Evolutionary conservation across 2,113 vertebrate species (phyloP).

Genomic region (Sterrhoptilus dennistouni): DNA sequence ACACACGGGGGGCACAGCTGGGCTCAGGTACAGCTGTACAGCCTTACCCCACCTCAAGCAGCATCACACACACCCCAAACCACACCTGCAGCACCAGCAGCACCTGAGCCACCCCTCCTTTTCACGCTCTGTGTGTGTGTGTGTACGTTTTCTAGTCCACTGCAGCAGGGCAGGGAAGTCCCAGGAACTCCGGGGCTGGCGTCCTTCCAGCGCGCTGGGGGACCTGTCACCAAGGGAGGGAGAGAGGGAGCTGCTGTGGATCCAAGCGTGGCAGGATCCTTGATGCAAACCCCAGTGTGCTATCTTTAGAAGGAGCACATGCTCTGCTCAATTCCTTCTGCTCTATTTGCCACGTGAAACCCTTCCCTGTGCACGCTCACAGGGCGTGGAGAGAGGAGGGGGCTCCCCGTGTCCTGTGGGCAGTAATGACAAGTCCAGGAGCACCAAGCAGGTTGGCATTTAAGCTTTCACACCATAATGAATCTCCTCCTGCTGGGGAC

Average conservation of each 20-base stretch:
- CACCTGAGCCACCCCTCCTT: neutral
- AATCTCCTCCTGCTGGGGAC: neutral
- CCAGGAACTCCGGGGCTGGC: neutral
- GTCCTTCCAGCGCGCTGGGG: rapidly evolving
- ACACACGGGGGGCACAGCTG: rapidly evolving
- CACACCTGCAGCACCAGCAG: neutral
- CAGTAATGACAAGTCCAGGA: neutral
- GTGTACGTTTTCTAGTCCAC: neutral
- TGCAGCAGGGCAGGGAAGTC: neutral
- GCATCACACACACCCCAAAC: neutral
- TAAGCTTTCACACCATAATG: neutral
- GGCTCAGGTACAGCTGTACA: neutral
- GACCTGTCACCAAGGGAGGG: rapidly evolving
- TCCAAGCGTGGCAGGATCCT: neutral
- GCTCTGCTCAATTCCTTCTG: constrained; percentile 52
- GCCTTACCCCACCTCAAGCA: neutral
- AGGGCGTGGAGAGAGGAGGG: neutral
- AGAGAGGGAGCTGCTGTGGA: neutral
- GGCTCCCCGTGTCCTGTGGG: neutral
- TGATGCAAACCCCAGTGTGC: neutral
- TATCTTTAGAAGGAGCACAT: constrained; percentile 66
- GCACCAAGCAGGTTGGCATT: neutral
- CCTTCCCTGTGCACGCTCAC: neutral
- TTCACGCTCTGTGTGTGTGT: rapidly evolving
- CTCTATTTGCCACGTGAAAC: constrained; percentile 49